These are phyloP conservation scores for Sarcophaga bullata DNA, from an alignment of 1,140 invertebrate species.

Conservation along the genomic window DNA sequence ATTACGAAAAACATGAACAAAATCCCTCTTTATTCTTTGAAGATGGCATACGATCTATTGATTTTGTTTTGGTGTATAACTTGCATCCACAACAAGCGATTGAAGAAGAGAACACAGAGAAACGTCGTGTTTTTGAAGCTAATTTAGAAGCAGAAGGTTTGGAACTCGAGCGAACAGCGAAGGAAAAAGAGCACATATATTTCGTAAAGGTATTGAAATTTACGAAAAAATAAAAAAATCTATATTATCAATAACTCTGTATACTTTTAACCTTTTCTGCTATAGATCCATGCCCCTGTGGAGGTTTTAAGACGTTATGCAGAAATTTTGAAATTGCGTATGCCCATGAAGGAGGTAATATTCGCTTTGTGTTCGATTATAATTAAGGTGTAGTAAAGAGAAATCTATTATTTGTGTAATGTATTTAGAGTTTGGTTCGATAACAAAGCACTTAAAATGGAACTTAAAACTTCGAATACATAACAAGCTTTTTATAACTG, in stretches of 20 bases:
- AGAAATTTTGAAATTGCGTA: conserved; percentile 92
- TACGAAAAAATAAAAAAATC: conserved; percentile 23
- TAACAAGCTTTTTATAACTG: background rate
- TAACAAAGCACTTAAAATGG: background rate
- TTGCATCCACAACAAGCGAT: conserved; percentile 66
- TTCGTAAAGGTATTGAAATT: conserved; percentile 73
- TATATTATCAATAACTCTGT: background rate
- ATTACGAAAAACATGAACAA: conserved; percentile 51
- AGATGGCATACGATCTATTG: conserved; percentile 76
- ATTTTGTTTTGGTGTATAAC: conserved; percentile 83
- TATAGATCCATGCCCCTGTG: conserved; percentile 85
- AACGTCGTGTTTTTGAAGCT: conserved; percentile 72
- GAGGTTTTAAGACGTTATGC: conserved; percentile 88
- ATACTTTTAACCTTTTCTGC: conserved; percentile 45
- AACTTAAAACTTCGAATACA: background rate
- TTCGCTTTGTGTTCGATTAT: background rate
- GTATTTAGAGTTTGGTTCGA: background rate
- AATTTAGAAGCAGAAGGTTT: conserved; percentile 77
- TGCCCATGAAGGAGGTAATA: conserved; percentile 90
- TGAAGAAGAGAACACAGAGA: conserved; percentile 63
- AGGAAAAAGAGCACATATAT: conserved; percentile 71
- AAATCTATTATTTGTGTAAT: background rate
- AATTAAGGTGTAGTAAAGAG: background rate
- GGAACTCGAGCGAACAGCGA: conserved; percentile 74
- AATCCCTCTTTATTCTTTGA: conserved; percentile 73